Conservation (phyloP, 2,797 vertebrate species). For the Enteromius viviparus region DNA sequence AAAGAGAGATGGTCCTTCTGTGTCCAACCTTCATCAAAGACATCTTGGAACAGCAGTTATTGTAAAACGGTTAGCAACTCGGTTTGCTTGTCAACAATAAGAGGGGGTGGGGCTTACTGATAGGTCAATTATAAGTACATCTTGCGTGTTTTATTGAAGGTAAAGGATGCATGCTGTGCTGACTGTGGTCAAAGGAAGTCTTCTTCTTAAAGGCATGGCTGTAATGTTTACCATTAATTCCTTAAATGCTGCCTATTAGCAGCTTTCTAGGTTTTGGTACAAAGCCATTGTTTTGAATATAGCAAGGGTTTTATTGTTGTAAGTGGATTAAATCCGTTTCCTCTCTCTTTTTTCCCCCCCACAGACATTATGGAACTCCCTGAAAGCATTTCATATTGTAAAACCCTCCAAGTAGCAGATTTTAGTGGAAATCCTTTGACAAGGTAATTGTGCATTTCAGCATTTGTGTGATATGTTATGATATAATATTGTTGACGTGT, state of each 20-base stretch:
- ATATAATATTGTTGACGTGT: background rate
- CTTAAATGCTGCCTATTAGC: background rate
- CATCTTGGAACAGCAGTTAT: too few relatives aligned
- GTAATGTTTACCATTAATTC: background rate
- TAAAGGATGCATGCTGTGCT: background rate
- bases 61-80: too few relatives aligned
- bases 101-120: too few relatives aligned
- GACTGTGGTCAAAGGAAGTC: background rate
- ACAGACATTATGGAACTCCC: slow-evolving; percentile 97
- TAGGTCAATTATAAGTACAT: background rate
- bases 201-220: background rate
- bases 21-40: too few relatives aligned
- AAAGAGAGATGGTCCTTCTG: too few relatives aligned
- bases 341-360: slow-evolving; percentile 50
- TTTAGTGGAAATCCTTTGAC: slow-evolving; percentile 98
- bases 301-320: slow-evolving; percentile 1
- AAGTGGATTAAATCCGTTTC: slow-evolving; percentile 14
- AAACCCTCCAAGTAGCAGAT: slow-evolving; percentile 95
- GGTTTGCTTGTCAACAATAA: too few relatives aligned
- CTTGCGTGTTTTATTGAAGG: background rate
- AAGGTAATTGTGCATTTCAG: slow-evolving; percentile 79
- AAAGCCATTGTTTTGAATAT: background rate
- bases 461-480: background rate
- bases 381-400: slow-evolving; percentile 97
- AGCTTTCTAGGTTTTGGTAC: background rate